Evolutionary conservation across 92 coral and sea anemone species (phyloP), one percentile per base, ranked within the genome.

Genomic region (Actinernus sp.): DNA sequence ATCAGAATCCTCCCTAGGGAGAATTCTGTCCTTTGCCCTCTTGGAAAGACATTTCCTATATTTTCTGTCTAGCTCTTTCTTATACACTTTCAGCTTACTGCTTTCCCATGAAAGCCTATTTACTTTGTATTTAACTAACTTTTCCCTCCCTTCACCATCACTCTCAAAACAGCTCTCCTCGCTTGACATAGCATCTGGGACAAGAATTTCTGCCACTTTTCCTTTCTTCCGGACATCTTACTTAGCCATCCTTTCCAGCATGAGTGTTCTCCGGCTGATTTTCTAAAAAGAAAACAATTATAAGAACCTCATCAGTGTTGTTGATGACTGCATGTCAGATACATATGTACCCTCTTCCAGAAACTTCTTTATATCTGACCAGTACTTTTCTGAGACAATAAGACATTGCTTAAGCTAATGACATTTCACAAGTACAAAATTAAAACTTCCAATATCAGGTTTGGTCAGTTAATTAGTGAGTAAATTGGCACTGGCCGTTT

Each of bases 121-220:
- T 7, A 57, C 47, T 20, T 33, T 57, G 17, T 57, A 57, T 8
- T 17, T 13, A 7, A 29, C 37, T 24, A 57, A 13, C 23, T 36
- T 57, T 33, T 4, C 22, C 37, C 47, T 20, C 4, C 64, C 64
- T 18, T 57, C 33, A 23, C 33, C 64, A 57, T 57, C 64, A 57
- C 47, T 33, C 23, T 32, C 46, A 4, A 17, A 11, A 13, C 17
- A 18, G 47, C 45, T 32, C 7, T 57, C 64, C 19, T 57, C 64
- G 23, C 64, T 33, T 9, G 64, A 57, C 64, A 57, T 57, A 22
- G 44, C 26, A 6, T 57, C 64, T 8, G 18, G 26, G 12, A 2
- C 19, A 9, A 57, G 44, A 5, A 57, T 47, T 18, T 57, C 64
- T 11, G 64, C 64, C 24, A 57, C 28, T n/a, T n/a, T n/a, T 31